These are phyloP conservation scores for Drosophila albomicans DNA, from an alignment of 1,140 invertebrate species.

Conservation along the genomic window DNA sequence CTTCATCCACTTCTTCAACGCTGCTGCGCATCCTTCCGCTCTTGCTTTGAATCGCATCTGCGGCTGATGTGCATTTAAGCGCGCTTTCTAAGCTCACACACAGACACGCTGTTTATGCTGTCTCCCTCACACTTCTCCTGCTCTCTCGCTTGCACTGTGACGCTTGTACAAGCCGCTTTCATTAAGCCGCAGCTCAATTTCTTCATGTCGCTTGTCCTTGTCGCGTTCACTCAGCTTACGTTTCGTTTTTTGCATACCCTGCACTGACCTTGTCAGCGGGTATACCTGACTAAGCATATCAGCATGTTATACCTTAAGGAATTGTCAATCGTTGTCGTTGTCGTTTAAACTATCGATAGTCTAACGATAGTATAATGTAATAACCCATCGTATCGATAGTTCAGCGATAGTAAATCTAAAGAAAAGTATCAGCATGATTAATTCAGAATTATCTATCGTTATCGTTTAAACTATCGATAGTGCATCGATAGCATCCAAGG, in stretches of 20 bases:
- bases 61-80: constrained; percentile 39
- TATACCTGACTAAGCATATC: background rate
- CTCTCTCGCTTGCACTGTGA: background rate
- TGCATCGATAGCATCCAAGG: too few species aligned
- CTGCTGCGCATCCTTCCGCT: background rate
- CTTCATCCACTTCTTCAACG: background rate
- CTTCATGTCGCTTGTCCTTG: constrained; percentile 49
- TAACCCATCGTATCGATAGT: too few species aligned
- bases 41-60: background rate
- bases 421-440: too few species aligned
- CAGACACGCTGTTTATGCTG: constrained; percentile 3
- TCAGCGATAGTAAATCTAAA: too few species aligned
- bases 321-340: too few species aligned
- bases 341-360: too few species aligned
- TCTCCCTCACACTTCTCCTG: constrained; percentile 1
- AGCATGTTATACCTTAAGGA: too few species aligned
- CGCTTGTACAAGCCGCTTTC: constrained; percentile 41
- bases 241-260: constrained; percentile 18
- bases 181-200: constrained; percentile 64
- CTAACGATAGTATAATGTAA: too few species aligned
- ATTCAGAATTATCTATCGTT: too few species aligned
- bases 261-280: background rate
- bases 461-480: too few species aligned
- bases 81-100: constrained; percentile 43
- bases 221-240: constrained; percentile 36